These are phyloP conservation scores for Saxidomus purpurata DNA, from an alignment of 1,140 invertebrate species.

Conservation along the genomic window DNA sequence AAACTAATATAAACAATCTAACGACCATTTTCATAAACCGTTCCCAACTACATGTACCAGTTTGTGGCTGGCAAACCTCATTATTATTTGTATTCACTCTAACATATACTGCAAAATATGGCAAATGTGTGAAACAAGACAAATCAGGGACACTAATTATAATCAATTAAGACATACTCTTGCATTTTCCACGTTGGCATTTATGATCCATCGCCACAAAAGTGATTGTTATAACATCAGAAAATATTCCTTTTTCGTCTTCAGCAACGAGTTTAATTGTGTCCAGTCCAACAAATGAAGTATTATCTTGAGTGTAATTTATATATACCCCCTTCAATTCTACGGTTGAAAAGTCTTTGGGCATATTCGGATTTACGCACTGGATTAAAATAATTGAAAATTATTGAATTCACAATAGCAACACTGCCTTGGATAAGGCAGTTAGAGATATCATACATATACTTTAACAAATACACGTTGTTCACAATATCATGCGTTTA, in stretches of 20 bases:
- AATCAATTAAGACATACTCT: constrained; percentile 35
- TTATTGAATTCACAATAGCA: neutral
- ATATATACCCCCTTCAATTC: neutral
- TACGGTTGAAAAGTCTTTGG: neutral
- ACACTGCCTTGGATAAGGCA: neutral
- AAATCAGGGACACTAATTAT: too few relatives aligned
- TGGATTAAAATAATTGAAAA: neutral
- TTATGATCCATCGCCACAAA: constrained; percentile 10
- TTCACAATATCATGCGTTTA: neutral
- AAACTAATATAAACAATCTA: too few relatives aligned
- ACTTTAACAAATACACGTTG: neutral
- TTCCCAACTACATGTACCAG: too few relatives aligned
- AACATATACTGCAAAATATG: too few relatives aligned
- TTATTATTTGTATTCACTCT: too few relatives aligned
- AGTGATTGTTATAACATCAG: constrained; percentile 32
- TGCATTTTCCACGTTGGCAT: constrained; percentile 41
- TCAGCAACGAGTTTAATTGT: constrained; percentile 41
- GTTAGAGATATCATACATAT: neutral
- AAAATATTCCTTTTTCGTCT: constrained; percentile 30
- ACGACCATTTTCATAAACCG: too few relatives aligned
- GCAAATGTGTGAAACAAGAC: too few relatives aligned
- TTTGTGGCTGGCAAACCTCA: too few relatives aligned
- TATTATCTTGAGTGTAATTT: neutral
- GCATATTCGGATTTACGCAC: neutral
- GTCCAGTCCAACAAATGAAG: constrained; percentile 14